Base-by-base conservation (phyloP, 2,797 vertebrate species). In the Nyctibius grandis region DNA sequence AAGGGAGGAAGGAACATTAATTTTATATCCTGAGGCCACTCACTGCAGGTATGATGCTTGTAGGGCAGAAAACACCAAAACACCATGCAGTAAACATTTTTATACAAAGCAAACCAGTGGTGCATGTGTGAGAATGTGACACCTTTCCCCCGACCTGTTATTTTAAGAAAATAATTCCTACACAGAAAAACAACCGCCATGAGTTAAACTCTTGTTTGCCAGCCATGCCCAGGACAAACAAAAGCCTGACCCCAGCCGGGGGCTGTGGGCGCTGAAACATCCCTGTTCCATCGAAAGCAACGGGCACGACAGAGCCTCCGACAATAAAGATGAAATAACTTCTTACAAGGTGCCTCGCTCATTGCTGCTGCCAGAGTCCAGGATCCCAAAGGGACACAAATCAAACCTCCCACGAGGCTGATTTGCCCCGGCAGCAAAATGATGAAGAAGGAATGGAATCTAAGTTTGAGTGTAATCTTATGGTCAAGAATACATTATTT, bases 131-230 rank as follows among this genome's bases (percentile, higher is more conserved):
- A 16, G 48, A 16, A 60, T 2, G 2, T 15, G 20, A 9, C 11
- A 25, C 11, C 29, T 69, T 3, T 4, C 1, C 2, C 17, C 14
- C 15, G 40, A 28, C 11, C 34, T 1, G 20, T 13, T 31, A 19
- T 79, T 16, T 23, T 15, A 34, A 8, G 33, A 60, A 44, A 18
- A 14, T 6, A 44, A 40, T 47, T 74, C 74, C 63, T 51, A 12
- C 53, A 2, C 0, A 6, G 57, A 73, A n/a, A 48, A 26, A 0
- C 12, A 29, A n/a, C n/a, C n/a, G n/a, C 60, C 5, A 3, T 4
- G 45, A 53, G 25, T 34, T 16, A 40, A 42, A 25, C 13, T 16
- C n/a, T 6, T 4, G 21, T 20, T 31, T 12, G 26, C 25, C 15
- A 47, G 40, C 25, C n/a, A 21, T 5, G 40, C 17, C 15, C 23